A percentile compares a stretch with the other conserved stretches of the same genome.
Evolutionary conservation across 2,113 vertebrate species (phyloP).

Genomic region (Cygnus atratus): DNA sequence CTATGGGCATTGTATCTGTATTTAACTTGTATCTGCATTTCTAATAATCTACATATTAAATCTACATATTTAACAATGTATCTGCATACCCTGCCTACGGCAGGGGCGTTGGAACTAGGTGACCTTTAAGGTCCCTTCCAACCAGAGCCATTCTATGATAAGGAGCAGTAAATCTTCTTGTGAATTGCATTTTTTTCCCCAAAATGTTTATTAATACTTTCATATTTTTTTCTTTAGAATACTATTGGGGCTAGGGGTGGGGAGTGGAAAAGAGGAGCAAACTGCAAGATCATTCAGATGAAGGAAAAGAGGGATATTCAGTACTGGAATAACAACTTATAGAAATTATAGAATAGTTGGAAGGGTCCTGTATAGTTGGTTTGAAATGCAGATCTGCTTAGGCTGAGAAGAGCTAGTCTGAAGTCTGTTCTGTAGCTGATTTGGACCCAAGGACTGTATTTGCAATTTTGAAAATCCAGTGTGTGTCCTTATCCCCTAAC

Average conservation of each 20-base stretch:
- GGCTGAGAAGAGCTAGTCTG: neutral
- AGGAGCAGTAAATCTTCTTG: neutral
- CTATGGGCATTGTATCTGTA: neutral
- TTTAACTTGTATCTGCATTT: neutral
- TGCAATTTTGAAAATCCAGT: neutral
- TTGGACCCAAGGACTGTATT: neutral
- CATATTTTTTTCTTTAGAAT: neutral
- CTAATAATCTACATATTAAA: too few relatives aligned
- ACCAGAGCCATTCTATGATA: too few relatives aligned
- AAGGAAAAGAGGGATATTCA: neutral
- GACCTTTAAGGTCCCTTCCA: neutral
- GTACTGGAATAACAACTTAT: neutral
- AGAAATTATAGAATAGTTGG: neutral
- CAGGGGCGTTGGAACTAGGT: neutral
- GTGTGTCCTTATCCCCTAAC: neutral
- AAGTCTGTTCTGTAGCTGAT: neutral
- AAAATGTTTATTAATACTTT: neutral
- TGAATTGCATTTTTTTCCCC: neutral
- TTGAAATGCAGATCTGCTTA: neutral
- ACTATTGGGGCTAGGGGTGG: too few relatives aligned
- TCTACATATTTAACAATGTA: too few relatives aligned
- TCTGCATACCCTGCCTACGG: neutral
- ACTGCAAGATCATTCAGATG: neutral
- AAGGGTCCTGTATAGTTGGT: neutral
- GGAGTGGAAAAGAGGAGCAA: neutral